phyloP scores from a whole-genome alignment of 2,888 invertebrate species.

The Lasioglossum malachurum region DNA sequence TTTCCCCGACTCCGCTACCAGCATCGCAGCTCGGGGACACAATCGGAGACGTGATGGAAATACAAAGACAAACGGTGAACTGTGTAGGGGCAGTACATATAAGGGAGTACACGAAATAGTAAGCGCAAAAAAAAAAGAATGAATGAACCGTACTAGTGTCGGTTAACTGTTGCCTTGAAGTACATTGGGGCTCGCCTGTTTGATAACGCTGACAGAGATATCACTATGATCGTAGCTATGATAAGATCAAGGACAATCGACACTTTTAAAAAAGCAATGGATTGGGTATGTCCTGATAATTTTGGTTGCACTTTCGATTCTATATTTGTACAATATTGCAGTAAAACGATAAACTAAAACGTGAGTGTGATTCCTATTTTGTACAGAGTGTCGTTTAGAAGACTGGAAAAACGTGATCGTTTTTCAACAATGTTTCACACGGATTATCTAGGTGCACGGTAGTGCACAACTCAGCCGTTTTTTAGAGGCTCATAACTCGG shows the following conservation, averaged over 20 bases:
- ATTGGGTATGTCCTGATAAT: background rate
- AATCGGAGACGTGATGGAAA: conserved; percentile 31
- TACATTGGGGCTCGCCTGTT: conserved; percentile 7
- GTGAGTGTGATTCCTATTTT: background rate
- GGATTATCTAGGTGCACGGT: no score
- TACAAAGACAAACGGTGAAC: conserved; percentile 23
- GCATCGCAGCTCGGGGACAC: conserved; percentile 12
- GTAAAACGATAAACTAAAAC: background rate
- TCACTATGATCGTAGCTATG: background rate
- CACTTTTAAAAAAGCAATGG: background rate
- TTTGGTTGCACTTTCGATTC: background rate
- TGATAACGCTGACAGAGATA: conserved; percentile 21
- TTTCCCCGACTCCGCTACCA: background rate
- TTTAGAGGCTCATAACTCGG: no score
- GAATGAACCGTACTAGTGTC: conserved; percentile 33
- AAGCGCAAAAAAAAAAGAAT: conserved; percentile 9
- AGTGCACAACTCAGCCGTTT: no score
- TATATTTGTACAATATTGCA: background rate
- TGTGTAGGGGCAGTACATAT: background rate
- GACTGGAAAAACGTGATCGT: no score
- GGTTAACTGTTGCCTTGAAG: conserved; percentile 9
- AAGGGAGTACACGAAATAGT: conserved; percentile 34
- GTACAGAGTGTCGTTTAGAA: background rate
- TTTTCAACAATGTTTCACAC: background rate
- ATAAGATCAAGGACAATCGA: conserved; percentile 14